Percentiles rank a stretch among this genome's conserved stretches.
Evolutionary conservation across 2,797 vertebrate species (phyloP).

Genomic region (Eulemur rubriventer): DNA sequence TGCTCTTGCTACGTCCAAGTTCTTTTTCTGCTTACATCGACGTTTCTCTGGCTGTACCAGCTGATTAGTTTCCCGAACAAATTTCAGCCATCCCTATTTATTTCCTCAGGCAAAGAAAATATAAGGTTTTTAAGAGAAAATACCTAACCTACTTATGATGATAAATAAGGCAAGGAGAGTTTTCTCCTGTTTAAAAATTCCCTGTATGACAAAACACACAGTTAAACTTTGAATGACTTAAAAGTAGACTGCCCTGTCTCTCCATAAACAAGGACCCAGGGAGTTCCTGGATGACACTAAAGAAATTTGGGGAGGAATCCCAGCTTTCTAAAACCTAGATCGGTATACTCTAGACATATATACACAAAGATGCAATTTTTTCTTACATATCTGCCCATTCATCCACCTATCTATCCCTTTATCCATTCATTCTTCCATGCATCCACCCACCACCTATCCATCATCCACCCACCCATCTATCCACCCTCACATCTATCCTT

Average conservation of each 20-base stretch:
- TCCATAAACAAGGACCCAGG: accelerated
- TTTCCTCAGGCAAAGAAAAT: constrained; percentile 4
- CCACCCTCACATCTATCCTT: too few species aligned
- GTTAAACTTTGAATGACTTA: not conserved
- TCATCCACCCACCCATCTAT: too few species aligned
- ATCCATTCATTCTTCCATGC: too few species aligned
- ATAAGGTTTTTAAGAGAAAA: not conserved
- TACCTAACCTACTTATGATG: not conserved
- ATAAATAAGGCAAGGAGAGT: not conserved
- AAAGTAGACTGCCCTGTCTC: not conserved
- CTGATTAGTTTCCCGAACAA: accelerated
- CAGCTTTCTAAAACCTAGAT: not conserved
- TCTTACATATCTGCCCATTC: too few species aligned
- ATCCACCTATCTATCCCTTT: too few species aligned
- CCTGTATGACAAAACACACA: not conserved
- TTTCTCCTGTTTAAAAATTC: not conserved
- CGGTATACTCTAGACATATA: accelerated
- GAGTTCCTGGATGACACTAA: accelerated
- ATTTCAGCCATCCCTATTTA: not conserved
- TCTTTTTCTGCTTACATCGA: not conserved
- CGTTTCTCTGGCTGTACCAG: not conserved
- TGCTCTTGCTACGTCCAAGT: accelerated
- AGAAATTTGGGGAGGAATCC: not conserved
- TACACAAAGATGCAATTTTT: not conserved
- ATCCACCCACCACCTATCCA: too few species aligned